Base-by-base conservation (phyloP, 2,888 invertebrate species). In the Agrilus mali region DNA sequence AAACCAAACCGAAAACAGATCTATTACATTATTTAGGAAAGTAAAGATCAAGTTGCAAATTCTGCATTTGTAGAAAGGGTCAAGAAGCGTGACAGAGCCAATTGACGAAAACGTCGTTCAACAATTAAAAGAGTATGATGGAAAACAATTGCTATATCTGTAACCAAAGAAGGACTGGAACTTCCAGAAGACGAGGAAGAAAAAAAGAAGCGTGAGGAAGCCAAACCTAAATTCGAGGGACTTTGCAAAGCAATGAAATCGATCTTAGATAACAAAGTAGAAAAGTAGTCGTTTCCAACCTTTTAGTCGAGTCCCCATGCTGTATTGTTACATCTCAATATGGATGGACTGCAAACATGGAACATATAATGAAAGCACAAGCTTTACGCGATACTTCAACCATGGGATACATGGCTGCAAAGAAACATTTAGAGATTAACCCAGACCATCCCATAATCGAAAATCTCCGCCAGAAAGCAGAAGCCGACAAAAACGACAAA, bases 261-360 rank as follows among this genome's bases (percentile, higher is more conserved):
- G 59, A 95, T 97, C 60, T 72, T 98, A 39, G 97, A 97, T 73
- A 94, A 81, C 74, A 96, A 95, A 72, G 95, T 98, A 7, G 97
- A 98, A 68, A 97, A 98, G 94, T 96, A 4, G 86, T 89, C 0
- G 92, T 98, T 0, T 94, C 94, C 0, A 97, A 96, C 73, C 80
- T 97, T 60, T 71, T 98, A 52, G 96, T 97, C 0, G 87, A 92
- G 56, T 97, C 96, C 1, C 97, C 98, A 0, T 98, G 97, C 74
- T 98, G 97, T 69, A 97, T 98, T 59, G 97, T 98, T 41, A 98
- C 97, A 0, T 90, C 93, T 0, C 96, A 97, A 66, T 98, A 93
- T 60, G 98, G 97, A 39, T 98, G 97, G 98, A 92, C 96, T 1
- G 97, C 97, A 1, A 98, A 98, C 71, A 98, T 98, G 97, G 98